Percentiles rank a stretch among this genome's conserved stretches.
phyloP scores from a whole-genome alignment of 2,888 invertebrate genomes.

The Ennomos quercinarius region DNA sequence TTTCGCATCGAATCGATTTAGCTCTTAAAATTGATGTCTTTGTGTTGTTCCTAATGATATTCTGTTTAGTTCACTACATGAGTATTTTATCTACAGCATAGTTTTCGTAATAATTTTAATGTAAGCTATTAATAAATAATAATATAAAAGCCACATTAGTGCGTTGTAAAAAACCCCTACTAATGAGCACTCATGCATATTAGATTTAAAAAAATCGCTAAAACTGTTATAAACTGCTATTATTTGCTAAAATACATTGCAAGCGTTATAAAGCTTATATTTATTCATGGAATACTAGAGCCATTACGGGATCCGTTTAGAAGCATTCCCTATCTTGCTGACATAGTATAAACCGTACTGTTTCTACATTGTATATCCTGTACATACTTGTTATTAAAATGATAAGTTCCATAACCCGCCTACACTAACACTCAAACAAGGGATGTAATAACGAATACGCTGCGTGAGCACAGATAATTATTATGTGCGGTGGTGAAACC shows the following conservation, averaged over 20 bases:
- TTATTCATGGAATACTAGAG: too few species aligned
- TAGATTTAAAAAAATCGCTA: too few species aligned
- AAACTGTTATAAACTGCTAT: too few species aligned
- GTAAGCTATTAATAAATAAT: too few species aligned
- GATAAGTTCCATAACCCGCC: slow-evolving; percentile 31
- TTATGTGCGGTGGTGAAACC: slow-evolving; percentile 45
- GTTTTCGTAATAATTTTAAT: neutral
- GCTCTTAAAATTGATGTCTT: slow-evolving; percentile 20
- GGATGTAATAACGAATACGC: slow-evolving; percentile 49
- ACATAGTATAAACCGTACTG: slow-evolving; percentile 10
- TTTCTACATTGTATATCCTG: slow-evolving; percentile 22
- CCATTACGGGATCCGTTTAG: neutral
- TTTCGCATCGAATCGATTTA: slow-evolving; percentile 53
- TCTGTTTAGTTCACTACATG: slow-evolving; percentile 2
- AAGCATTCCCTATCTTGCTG: slow-evolving; percentile 2
- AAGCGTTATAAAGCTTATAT: too few species aligned
- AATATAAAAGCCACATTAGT: too few species aligned
- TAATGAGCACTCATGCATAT: too few species aligned
- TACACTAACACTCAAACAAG: slow-evolving; percentile 31
- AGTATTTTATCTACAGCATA: neutral
- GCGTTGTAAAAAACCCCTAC: too few species aligned
- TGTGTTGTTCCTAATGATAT: slow-evolving; percentile 19
- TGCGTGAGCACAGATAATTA: slow-evolving; percentile 57
- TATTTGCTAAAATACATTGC: too few species aligned
- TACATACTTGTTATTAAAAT: slow-evolving; percentile 30